A percentile compares a stretch with the other conserved stretches of the same genome.
These are phyloP conservation scores for Heliocidaris tuberculata DNA, from an alignment of 35 echinoderm and acorn worm species.

Conservation along the genomic window DNA sequence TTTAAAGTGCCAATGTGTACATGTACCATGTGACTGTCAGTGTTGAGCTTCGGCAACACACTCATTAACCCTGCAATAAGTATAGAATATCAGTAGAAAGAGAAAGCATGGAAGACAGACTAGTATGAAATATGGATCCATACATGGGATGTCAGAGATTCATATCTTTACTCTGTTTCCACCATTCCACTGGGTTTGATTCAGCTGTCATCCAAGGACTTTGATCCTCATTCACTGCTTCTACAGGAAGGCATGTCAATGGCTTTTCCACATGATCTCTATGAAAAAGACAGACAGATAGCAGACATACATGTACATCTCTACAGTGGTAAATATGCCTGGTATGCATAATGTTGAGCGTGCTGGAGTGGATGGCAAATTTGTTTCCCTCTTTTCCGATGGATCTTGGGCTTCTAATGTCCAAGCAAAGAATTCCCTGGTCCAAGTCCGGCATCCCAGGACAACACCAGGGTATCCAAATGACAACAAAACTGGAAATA, in stretches of 20 bases:
- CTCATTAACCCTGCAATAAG: too few relatives aligned
- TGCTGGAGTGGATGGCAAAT: conserved; percentile 11
- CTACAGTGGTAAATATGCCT: conserved; percentile 3
- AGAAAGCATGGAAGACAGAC: not conserved
- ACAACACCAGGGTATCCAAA: not conserved
- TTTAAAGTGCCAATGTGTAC: too few relatives aligned
- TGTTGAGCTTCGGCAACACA: too few relatives aligned
- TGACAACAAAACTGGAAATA: not conserved
- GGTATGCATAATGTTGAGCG: conserved; percentile 32
- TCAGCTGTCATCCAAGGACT: conserved; percentile 39
- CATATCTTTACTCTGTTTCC: not conserved
- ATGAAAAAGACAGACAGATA: not conserved
- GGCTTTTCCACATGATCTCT: conserved; percentile 40
- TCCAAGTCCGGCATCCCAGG: not conserved
- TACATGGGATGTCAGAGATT: not conserved
- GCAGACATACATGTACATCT: not conserved
- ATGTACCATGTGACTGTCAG: too few relatives aligned
- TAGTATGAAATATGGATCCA: conserved; percentile 1
- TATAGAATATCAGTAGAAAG: not conserved
- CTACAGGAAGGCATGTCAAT: conserved; percentile 43
- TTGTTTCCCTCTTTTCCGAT: not conserved
- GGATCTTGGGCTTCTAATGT: not conserved
- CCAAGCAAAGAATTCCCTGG: not conserved
- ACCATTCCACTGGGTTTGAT: conserved; percentile 8
- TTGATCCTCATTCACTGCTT: conserved; percentile 7